phyloP scores from a whole-genome alignment of 2,888 invertebrate species.

The Polydrusus tereticollis region DNA sequence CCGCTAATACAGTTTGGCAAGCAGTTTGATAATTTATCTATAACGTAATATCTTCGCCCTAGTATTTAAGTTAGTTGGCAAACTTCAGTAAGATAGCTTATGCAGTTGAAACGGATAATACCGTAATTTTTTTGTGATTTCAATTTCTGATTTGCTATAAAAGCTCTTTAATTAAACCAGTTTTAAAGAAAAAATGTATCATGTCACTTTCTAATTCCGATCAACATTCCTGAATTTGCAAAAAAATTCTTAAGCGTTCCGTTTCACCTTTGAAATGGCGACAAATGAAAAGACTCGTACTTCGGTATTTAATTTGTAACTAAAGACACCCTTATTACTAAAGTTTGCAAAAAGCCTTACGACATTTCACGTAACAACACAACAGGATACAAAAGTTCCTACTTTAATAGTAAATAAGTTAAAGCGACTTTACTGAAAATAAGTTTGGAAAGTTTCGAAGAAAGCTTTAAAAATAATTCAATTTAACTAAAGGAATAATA shows the following conservation, averaged over 20 bases:
- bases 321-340: neutral
- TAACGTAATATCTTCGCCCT: constrained; percentile 11
- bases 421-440: too few relatives aligned
- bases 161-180: too few relatives aligned
- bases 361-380: neutral
- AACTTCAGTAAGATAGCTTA: constrained; percentile 1
- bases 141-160: too few relatives aligned
- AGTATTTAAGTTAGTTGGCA: constrained; percentile 7
- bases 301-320: neutral
- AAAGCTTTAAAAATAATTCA: too few relatives aligned
- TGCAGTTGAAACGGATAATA: neutral
- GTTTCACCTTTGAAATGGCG: neutral
- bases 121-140: neutral
- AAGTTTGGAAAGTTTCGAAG: too few relatives aligned
- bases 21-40: constrained; percentile 53
- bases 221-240: neutral
- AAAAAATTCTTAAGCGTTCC: neutral
- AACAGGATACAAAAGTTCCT: neutral
- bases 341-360: neutral
- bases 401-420: neutral
- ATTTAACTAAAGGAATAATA: too few relatives aligned
- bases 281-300: neutral
- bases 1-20: constrained; percentile 60
- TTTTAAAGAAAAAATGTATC: too few relatives aligned
- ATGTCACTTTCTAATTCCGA: neutral